phyloP scores from a whole-genome alignment of 2,797 vertebrate genomes.

The Carduelis carduelis region DNA sequence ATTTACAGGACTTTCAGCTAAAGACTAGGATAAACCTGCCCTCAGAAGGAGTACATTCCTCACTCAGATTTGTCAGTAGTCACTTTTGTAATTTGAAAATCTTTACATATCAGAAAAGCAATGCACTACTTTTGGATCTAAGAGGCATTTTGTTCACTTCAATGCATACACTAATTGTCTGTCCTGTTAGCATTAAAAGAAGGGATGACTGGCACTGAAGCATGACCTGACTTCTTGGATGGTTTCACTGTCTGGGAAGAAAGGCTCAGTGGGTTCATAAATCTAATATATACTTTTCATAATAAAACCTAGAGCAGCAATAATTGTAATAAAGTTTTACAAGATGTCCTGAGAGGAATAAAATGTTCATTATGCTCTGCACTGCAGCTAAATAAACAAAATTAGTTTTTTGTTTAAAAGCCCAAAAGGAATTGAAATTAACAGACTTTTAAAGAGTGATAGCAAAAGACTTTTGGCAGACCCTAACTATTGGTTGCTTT shows the following conservation, averaged over 20 bases:
- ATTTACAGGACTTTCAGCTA: background rate
- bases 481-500: background rate
- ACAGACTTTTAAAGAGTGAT: background rate
- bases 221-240: background rate
- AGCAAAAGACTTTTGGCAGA: background rate
- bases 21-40: background rate
- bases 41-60: background rate
- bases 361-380: background rate
- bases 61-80: background rate
- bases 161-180: background rate
- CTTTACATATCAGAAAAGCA: background rate
- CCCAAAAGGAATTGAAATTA: background rate
- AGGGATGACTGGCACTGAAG: background rate
- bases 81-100: background rate
- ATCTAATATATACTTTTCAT: constrained; percentile 18
- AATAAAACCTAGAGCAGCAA: constrained; percentile 10
- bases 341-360: background rate
- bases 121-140: background rate
- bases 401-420: background rate
- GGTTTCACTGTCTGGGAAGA: background rate
- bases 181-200: background rate
- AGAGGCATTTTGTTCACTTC: background rate
- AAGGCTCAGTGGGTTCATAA: constrained; percentile 3
- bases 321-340: constrained; percentile 46
- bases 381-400: constrained; percentile 7